Conservation (phyloP, 1,140 invertebrate species). For the Steinernema khuongi region DNA sequence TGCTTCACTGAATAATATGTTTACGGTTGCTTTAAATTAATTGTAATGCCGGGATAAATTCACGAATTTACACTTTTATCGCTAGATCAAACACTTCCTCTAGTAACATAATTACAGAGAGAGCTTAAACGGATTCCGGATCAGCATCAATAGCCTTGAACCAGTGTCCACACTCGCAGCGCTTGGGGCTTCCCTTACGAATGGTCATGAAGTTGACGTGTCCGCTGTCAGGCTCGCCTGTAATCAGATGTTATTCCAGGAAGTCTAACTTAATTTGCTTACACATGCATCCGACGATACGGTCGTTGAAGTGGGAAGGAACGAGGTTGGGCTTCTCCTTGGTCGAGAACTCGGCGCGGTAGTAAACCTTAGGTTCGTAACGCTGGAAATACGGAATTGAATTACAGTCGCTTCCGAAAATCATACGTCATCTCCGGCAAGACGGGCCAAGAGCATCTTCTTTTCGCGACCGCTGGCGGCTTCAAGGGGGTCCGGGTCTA, state of each 20-base stretch:
- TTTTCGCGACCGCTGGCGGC: slow-evolving; percentile 87
- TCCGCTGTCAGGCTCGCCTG: slow-evolving; percentile 77
- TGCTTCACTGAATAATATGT: too few relatives aligned
- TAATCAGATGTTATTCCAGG: not conserved
- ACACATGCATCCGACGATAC: slow-evolving; percentile 90
- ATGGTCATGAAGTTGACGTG: slow-evolving; percentile 88
- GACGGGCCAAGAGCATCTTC: slow-evolving; percentile 74
- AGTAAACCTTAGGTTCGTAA: slow-evolving; percentile 58
- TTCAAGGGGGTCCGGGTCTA: slow-evolving; percentile 73
- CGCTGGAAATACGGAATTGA: slow-evolving; percentile 39
- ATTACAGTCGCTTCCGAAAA: slow-evolving; percentile 23
- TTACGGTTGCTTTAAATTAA: too few relatives aligned
- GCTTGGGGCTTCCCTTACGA: slow-evolving; percentile 75
- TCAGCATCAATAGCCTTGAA: slow-evolving; percentile 75
- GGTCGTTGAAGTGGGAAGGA: slow-evolving; percentile 77
- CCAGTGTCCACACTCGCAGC: slow-evolving; percentile 80
- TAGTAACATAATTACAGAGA: not conserved
- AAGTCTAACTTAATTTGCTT: slow-evolving; percentile 33
- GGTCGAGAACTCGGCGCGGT: slow-evolving; percentile 68
- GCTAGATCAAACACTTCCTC: slow-evolving; percentile 14
- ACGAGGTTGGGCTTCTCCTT: slow-evolving; percentile 80
- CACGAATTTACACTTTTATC: slow-evolving; percentile 15
- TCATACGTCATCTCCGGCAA: slow-evolving; percentile 76
- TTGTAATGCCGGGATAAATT: too few relatives aligned
- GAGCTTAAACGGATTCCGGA: slow-evolving; percentile 64